Base-by-base conservation (phyloP, 2,888 invertebrate genomes). In the Tenodera sinensis region DNA sequence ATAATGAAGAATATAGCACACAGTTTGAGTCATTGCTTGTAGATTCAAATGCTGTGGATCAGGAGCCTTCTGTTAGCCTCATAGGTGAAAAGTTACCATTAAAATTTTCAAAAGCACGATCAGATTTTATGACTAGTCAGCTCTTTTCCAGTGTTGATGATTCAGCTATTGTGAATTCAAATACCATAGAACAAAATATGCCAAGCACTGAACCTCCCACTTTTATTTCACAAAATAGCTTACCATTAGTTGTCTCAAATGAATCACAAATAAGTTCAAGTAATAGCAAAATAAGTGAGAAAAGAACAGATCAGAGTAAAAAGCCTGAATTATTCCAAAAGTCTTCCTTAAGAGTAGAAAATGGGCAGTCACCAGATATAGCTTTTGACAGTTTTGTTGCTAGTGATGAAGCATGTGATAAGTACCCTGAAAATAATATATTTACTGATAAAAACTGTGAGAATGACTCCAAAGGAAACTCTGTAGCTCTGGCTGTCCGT, bases 51-150 rank as follows among this genome's bases (percentile, higher is more conserved):
- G 20, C 20, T 71, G 4, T 71, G 20, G 20, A 71, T 20, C 54
- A 71, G 20, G 20, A 71, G 25, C 6, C 54, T 20, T 71, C 54
- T 71, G 20, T 3, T 71, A 71, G 15, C 54, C 54, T 27, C 30
- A n/a, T 28, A 42, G 28, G 42, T 82, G 28, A 54, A n/a, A 28
- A 20, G 83, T 28, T n/a, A 83, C 88, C 82, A 81, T 88, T 54
- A 28, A 28, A 84, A 34, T 82, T 91, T 85, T 90, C 93, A 90
- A 92, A 92, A 89, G 93, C 94, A 88, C 92, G 94, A 86, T 92
- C 93, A 28, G 92, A 92, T 88, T 94, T 94, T 90, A 93, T 94
- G 91, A 92, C 92, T 54, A 93, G 92, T 89, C 93, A 94, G 90
- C 82, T 88, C 25, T 71, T 6, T 15, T 71, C 4, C 20, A 71